Evolutionary conservation across 2,888 invertebrate genomes (phyloP), one percentile per base, ranked within the genome.

Genomic region (Octodonta nipae): DNA sequence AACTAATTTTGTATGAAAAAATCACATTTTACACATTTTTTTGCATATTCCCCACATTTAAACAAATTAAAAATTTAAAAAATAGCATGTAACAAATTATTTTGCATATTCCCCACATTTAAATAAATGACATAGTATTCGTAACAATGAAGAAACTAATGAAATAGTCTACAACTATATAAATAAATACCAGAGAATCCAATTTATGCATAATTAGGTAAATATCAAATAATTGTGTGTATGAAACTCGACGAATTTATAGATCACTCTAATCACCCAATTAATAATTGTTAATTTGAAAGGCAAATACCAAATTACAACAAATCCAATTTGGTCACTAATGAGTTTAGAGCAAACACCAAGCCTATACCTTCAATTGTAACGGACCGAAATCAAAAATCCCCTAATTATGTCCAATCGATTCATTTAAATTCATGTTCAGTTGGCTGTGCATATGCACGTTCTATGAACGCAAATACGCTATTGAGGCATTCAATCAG

Each of bases 261-360:
- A 54, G 52, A 57, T 58, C 57, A 59, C 54, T 47, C 46, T 59
- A 60, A 60, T 58, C 54, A 49, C 47, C 51, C 57, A 55, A 60
- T 60, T 60, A 57, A 58, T 60, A 56, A 59, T 60, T 55, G 56
- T 56, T 59, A 58, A 60, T 60, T 59, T 51, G 56, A 51, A 56
- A 52, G 50, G 58, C 53, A 59, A 59, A 59, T 56, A 58, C 54
- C 49, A 47, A 52, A 56, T 57, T 56, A 56, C 54, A 56, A 55
- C 56, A 58, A 58, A 58, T 58, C 57, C 52, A 47, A 52, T 56
- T 52, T 48, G 53, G 55, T 49, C 49, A 47, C 53, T 58, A 59
- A 60, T 58, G 54, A 58, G 55, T 54, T 55, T 52, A 55, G 50
- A 52, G 51, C 57, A 60, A 58, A 58, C 55, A 58, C 46, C 40